Percentiles rank a stretch among this genome's conserved stretches.
Evolutionary conservation across 2,888 invertebrate genomes (phyloP).

Genomic region (Xestia xanthographa): DNA sequence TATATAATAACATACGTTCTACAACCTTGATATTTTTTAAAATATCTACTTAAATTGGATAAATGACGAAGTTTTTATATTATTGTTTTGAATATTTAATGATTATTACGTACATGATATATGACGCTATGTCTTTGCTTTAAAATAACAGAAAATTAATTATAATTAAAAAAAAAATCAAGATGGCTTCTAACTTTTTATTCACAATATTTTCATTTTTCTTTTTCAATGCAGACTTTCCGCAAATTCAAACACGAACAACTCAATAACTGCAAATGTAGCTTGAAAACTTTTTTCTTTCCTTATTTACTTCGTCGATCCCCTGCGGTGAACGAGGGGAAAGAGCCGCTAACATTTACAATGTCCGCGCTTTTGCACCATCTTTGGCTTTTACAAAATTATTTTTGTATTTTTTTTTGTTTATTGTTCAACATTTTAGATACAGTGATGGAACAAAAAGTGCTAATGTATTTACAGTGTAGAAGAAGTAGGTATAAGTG

Average conservation of each 20-base stretch:
- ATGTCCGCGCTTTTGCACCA: conserved; percentile 30
- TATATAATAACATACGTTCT: not conserved
- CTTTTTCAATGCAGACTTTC: conserved; percentile 18
- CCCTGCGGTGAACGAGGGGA: conserved; percentile 45
- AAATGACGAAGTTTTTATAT: not conserved
- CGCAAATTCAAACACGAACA: conserved; percentile 23
- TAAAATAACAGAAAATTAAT: not conserved
- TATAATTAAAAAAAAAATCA: not conserved
- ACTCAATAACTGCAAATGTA: conserved; percentile 39
- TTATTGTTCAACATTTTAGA: conserved; percentile 5
- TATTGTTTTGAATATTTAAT: not conserved
- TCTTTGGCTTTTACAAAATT: conserved; percentile 25
- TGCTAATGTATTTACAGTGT: not conserved
- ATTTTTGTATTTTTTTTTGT: conserved; percentile 18
- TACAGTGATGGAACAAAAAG: not conserved
- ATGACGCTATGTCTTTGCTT: not conserved
- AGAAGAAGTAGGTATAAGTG: not conserved
- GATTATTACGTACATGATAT: not conserved
- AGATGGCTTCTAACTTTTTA: not conserved
- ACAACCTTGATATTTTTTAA: too few relatives aligned
- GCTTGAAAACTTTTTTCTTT: conserved; percentile 37
- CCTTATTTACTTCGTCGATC: conserved; percentile 46
- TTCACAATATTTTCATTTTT: not conserved
- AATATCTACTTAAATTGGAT: too few relatives aligned
- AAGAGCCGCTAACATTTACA: conserved; percentile 31